Percentiles rank a stretch among this genome's conserved stretches.
phyloP scores from a whole-genome alignment of 1,140 invertebrate species.

The Drosophila rhopaloa region DNA sequence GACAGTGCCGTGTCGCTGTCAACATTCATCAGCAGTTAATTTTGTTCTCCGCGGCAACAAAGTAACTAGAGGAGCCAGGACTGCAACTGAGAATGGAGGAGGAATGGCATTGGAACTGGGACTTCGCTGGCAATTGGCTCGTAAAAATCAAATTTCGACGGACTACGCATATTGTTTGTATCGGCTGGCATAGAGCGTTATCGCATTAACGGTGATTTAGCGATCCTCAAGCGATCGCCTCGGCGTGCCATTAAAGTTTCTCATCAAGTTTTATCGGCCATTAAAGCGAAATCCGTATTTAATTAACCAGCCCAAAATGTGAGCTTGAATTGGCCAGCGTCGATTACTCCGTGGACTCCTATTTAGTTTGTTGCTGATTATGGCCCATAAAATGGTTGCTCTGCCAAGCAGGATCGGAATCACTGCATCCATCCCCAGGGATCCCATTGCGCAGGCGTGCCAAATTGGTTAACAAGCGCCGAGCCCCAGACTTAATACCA shows the following conservation, averaged over 20 bases:
- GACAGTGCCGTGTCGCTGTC: not conserved
- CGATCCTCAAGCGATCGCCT: constrained; percentile 40
- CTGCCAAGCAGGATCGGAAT: not conserved
- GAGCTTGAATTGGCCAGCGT: constrained; percentile 80
- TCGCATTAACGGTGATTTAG: constrained; percentile 80
- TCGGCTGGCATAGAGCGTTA: constrained; percentile 56
- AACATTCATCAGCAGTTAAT: constrained; percentile 83
- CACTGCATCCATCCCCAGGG: not conserved
- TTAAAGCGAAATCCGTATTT: constrained; percentile 83
- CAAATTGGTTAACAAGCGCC: constrained; percentile 68
- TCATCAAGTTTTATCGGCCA: constrained; percentile 84
- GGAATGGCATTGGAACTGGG: constrained; percentile 32
- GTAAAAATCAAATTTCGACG: constrained; percentile 68
- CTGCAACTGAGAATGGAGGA: constrained; percentile 1
- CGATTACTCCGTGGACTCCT: constrained; percentile 31
- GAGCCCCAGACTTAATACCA: constrained; percentile 13
- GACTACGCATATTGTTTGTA: constrained; percentile 26
- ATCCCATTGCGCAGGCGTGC: constrained; percentile 43
- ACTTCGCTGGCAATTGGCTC: constrained; percentile 75
- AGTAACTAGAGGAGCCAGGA: constrained; percentile 44
- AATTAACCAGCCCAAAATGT: constrained; percentile 83
- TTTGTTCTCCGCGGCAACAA: constrained; percentile 79
- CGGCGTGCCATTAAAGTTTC: constrained; percentile 71
- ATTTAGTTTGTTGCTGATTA: constrained; percentile 77
- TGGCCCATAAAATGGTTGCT: constrained; percentile 39